Conservation (phyloP, 2,888 invertebrate species). For the Agonopterix heracliana region DNA sequence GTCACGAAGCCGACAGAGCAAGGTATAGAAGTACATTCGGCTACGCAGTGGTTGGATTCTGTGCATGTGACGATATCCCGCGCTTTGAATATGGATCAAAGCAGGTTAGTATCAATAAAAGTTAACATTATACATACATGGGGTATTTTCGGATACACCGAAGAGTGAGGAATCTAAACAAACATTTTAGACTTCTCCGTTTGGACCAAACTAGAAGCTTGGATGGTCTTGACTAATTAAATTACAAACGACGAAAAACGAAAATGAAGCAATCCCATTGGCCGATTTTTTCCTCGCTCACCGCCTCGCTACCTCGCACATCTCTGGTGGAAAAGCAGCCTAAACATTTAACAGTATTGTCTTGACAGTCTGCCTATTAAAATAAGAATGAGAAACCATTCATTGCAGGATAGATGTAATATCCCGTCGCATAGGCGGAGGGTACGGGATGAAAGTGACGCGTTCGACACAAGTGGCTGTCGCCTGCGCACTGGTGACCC, state of each 20-base stretch:
- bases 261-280: no score
- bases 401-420: slow-evolving; percentile 62
- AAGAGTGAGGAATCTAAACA: background rate
- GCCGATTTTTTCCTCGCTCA: no score
- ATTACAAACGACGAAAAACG: no score
- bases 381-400: no score
- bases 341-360: no score
- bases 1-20: slow-evolving; percentile 81
- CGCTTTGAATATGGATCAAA: slow-evolving; percentile 71
- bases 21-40: slow-evolving; percentile 77
- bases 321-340: no score
- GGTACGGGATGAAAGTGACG: slow-evolving; percentile 84
- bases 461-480: slow-evolving; percentile 73
- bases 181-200: background rate
- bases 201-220: background rate
- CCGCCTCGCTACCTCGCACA: no score
- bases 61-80: slow-evolving; percentile 70
- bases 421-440: slow-evolving; percentile 42
- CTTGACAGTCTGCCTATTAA: no score
- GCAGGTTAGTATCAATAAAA: slow-evolving; percentile 59
- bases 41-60: slow-evolving; percentile 78
- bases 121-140: no score
- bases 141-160: no score
- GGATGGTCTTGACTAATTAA: background rate
- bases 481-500: slow-evolving; percentile 79